Evolutionary conservation across 1,140 invertebrate species (phyloP).

Genomic region (Euura saliciscinereae): DNA sequence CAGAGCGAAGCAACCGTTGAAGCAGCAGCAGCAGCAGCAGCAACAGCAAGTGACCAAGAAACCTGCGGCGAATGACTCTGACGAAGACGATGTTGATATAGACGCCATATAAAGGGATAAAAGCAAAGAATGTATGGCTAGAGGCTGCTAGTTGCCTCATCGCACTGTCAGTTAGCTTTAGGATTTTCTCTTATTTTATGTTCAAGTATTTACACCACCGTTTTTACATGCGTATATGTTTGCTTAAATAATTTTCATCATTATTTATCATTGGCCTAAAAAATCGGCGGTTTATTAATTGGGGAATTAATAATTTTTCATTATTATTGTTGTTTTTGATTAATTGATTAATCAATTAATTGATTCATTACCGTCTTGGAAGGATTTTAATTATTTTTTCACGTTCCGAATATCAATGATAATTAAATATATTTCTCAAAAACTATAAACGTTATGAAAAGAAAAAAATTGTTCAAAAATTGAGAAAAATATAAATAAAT

Average conservation of each 20-base stretch:
- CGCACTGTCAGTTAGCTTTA: constrained; percentile 25
- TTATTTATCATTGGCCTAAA: not conserved
- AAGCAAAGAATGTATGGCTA: constrained; percentile 24
- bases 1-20: constrained; percentile 76
- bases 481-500: no score
- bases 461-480: not conserved
- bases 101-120: constrained; percentile 81
- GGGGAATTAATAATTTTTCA: not conserved
- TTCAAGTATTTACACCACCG: not conserved
- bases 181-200: constrained; percentile 8
- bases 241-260: not conserved
- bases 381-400: not conserved
- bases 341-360: no score
- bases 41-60: constrained; percentile 53
- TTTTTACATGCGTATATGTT: not conserved
- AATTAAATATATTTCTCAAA: not conserved
- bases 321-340: no score
- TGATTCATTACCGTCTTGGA: no score
- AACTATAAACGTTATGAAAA: not conserved
- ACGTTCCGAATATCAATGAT: not conserved
- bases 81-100: constrained; percentile 85
- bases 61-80: constrained; percentile 64
- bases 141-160: constrained; percentile 9
- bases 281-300: not conserved
- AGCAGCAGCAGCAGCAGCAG: constrained; percentile 68